Percentiles rank a stretch among this genome's conserved stretches.
These are phyloP conservation scores for Plectrocnemia conspersa DNA, from an alignment of 1,140 invertebrate genomes.

Conservation along the genomic window DNA sequence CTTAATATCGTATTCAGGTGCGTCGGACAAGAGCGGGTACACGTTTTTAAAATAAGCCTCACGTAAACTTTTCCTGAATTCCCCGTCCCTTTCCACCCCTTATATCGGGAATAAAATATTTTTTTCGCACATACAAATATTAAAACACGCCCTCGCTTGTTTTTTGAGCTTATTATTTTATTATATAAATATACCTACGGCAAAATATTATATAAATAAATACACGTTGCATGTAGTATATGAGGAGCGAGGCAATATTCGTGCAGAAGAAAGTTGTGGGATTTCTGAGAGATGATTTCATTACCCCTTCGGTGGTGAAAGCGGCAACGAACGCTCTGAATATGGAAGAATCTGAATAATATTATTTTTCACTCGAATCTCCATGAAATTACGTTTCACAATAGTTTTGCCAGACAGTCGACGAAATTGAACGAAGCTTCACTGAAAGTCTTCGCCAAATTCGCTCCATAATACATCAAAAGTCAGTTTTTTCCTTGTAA, in stretches of 20 bases:
- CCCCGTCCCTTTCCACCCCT: too few relatives aligned
- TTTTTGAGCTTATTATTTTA: too few relatives aligned
- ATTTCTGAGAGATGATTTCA: slow-evolving; percentile 23
- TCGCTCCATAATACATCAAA: slow-evolving; percentile 3
- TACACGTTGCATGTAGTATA: background rate
- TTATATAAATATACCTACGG: too few relatives aligned
- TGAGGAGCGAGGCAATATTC: background rate
- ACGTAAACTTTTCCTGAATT: slow-evolving; percentile 8
- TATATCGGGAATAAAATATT: too few relatives aligned
- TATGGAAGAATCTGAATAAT: too few relatives aligned
- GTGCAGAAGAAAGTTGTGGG: slow-evolving; percentile 8
- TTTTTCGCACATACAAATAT: background rate
- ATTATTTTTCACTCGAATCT: slow-evolving; percentile 22
- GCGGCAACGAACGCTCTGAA: too few relatives aligned
- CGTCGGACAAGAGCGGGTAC: background rate
- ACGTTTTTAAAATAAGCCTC: slow-evolving; percentile 4
- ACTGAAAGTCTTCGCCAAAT: slow-evolving; percentile 11
- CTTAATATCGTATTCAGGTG: background rate
- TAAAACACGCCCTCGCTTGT: too few relatives aligned
- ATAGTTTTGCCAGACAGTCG: slow-evolving; percentile 17
- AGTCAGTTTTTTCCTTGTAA: too few relatives aligned
- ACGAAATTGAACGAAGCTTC: slow-evolving; percentile 9
- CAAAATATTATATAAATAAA: background rate
- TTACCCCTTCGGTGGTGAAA: too few relatives aligned
- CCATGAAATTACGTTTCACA: slow-evolving; percentile 22